Base-by-base conservation (phyloP, 1,140 invertebrate genomes). In the Orussus abietinus region DNA sequence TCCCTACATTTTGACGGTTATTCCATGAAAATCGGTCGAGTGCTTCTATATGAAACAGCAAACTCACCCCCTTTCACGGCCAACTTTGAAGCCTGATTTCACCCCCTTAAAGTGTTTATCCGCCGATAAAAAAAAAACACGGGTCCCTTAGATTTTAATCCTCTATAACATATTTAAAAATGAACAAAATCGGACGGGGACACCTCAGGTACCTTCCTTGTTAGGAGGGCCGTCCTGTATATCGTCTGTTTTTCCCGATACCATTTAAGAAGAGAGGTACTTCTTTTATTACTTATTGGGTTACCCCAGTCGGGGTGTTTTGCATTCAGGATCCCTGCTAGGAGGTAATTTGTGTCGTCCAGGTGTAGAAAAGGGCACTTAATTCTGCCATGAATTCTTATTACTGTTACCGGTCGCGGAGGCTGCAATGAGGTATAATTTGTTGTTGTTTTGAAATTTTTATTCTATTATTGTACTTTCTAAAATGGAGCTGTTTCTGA, bases 381-480 rank as follows among this genome's bases (percentile, higher is more conserved):
- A 36, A 20, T 14, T 32, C 28, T 1, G 6, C 3, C 0, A 38
- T 47, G 15, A 44, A 43, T 31, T 43, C 26, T 12, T 33, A 11
- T 42, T 26, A 2, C n/a, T n/a, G 9, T 6, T 34, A 2, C 38
- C 11, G 0, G 48, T 2, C 5, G 32, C 26, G 21, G 40, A 53
- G 0, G 19, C 30, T 3, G 37, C 19, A 1, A 50, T 44, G 19
- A 53, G 7, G 11, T 20, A 38, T 11, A 52, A 11, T 3, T 48
- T 34, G 2, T 15, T 17, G 3, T 36, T 36, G 7, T 40, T 32
- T 13, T 28, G 35, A 0, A 48, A 1, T 19, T 41, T 37, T 9
- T 44, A n/a, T 35, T 51, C 36, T 2, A 49, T 36, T 3, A 44
- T 28, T 3, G 40, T 43, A 3, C 18, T 13, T 41, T 55, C 43